Percentiles rank a stretch among this genome's conserved stretches.
These are phyloP conservation scores for Lycopodina hypogea DNA, from an alignment of 37 sponge, comb jelly and placozoan species.

Conservation along the genomic window DNA sequence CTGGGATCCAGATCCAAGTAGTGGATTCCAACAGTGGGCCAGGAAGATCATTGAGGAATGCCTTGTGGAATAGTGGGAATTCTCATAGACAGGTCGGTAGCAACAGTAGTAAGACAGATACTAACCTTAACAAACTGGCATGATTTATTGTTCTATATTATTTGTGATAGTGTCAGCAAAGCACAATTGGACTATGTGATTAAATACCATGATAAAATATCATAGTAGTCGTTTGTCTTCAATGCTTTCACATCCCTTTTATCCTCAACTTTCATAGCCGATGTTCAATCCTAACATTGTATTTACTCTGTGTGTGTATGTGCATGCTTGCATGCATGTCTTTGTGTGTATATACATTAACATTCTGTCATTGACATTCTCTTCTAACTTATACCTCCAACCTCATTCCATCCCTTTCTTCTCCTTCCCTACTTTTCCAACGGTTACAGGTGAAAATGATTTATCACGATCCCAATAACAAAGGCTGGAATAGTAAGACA, in stretches of 20 bases:
- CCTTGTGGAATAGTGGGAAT: slow-evolving; percentile 54
- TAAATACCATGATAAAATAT: not conserved
- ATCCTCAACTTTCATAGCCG: not conserved
- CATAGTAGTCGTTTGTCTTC: too few relatives aligned
- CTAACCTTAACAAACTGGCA: not conserved
- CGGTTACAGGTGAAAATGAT: slow-evolving; percentile 23
- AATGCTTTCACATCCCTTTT: too few relatives aligned
- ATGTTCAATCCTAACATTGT: not conserved
- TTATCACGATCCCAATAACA: slow-evolving; percentile 31
- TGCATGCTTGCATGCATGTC: not conserved
- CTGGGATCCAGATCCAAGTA: slow-evolving; percentile 60
- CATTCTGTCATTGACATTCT: not conserved
- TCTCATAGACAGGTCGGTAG: slow-evolving; percentile 39
- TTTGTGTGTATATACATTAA: not conserved
- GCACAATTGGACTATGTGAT: not conserved
- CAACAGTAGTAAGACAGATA: not conserved
- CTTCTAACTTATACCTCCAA: not conserved
- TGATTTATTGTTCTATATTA: not conserved
- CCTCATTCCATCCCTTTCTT: not conserved
- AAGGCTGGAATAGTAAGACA: slow-evolving; percentile 47
- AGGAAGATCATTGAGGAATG: slow-evolving; percentile 26
- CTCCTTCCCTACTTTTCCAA: not conserved
- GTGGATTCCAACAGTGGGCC: slow-evolving; percentile 57
- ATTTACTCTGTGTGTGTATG: slow-evolving; percentile 1
- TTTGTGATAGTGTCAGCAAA: not conserved